Conservation (phyloP, 2,888 invertebrate species). For the Drosophila paranaensis region DNA sequence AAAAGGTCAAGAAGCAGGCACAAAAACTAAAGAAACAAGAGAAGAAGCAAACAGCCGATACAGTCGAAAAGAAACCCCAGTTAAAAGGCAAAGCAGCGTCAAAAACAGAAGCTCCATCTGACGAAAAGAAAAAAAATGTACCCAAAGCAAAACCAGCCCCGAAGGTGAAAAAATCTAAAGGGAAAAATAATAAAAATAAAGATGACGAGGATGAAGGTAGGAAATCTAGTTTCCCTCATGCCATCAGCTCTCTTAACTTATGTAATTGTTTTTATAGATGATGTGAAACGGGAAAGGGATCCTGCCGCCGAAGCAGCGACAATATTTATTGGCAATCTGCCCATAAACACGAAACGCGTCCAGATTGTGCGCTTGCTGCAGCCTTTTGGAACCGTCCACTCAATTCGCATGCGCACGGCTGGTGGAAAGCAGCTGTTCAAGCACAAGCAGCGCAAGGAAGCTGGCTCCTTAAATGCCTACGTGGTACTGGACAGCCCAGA, state of each 20-base stretch:
- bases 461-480: slow-evolving; percentile 82
- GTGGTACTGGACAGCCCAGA: slow-evolving; percentile 73
- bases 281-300: slow-evolving; percentile 46
- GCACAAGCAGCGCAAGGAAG: slow-evolving; percentile 77
- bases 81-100: neutral
- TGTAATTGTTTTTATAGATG: slow-evolving; percentile 33
- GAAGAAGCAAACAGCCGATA: slow-evolving; percentile 32
- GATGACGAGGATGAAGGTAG: slow-evolving; percentile 51
- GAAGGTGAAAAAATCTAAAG: slow-evolving; percentile 26
- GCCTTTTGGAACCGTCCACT: slow-evolving; percentile 70
- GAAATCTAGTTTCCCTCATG: too few relatives aligned
- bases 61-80: slow-evolving; percentile 1
- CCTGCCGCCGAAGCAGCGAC: slow-evolving; percentile 73
- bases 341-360: slow-evolving; percentile 82
- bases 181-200: slow-evolving; percentile 30
- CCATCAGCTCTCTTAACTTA: neutral
- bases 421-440: slow-evolving; percentile 80
- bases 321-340: slow-evolving; percentile 84
- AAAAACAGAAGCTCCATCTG: neutral
- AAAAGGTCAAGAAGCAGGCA: slow-evolving; percentile 73
- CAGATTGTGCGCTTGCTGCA: slow-evolving; percentile 78
- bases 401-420: slow-evolving; percentile 81
- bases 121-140: slow-evolving; percentile 17
- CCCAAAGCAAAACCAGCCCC: slow-evolving; percentile 11
- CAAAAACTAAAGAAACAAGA: slow-evolving; percentile 69